These are phyloP conservation scores for Conchocele bisecta DNA, from an alignment of 2,888 invertebrate genomes.

Conservation along the genomic window DNA sequence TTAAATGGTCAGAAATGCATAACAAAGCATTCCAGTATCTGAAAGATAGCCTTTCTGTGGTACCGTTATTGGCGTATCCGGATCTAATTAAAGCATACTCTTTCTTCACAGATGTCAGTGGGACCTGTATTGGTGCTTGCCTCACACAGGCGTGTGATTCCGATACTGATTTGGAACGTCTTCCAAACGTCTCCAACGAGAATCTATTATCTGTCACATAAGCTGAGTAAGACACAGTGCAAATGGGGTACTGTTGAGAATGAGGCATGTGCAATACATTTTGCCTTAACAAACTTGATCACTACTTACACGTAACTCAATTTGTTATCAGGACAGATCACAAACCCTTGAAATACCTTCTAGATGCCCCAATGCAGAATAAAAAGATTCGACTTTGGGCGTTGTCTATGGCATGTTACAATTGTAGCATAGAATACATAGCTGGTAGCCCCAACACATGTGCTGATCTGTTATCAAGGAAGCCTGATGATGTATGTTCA, in stretches of 20 bases:
- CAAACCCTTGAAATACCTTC: conserved; percentile 13
- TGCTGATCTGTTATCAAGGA: background rate
- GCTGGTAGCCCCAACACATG: conserved; percentile 2
- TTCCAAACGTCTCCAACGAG: no score
- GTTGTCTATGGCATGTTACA: conserved; percentile 18
- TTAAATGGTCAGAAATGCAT: background rate
- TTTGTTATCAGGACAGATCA: conserved; percentile 34
- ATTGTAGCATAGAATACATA: conserved; percentile 38
- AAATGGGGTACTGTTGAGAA: conserved; percentile 13
- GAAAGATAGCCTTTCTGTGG: conserved; percentile 3
- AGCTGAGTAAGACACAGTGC: conserved; percentile 10
- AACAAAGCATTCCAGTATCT: conserved; percentile 8
- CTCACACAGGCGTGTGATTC: conserved; percentile 7
- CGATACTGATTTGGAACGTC: no score
- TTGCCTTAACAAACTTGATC: conserved; percentile 17
- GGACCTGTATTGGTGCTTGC: conserved; percentile 15
- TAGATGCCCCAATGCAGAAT: conserved; percentile 30
- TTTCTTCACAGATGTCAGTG: conserved; percentile 19
- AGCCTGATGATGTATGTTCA: background rate
- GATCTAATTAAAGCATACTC: conserved; percentile 11
- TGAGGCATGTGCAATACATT: conserved; percentile 18
- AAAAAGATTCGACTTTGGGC: conserved; percentile 33
- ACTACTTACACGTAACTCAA: conserved; percentile 23
- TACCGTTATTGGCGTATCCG: conserved; percentile 9
- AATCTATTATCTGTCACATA: conserved; percentile 9